Base-by-base conservation (phyloP, 1,140 invertebrate genomes). In the Sitobion miscanthi region DNA sequence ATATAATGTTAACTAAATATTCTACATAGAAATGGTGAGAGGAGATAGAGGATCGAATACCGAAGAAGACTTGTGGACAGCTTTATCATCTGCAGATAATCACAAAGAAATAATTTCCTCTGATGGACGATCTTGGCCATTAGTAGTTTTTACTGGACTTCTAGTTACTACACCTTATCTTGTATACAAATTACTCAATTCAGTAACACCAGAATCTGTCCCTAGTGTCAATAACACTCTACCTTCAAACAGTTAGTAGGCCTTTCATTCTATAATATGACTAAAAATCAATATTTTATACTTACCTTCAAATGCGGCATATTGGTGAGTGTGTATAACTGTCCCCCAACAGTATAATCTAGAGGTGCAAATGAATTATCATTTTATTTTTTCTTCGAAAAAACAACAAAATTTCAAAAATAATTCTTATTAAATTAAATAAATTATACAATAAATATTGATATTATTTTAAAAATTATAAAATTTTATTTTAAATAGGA, bases 151-250 rank as follows among this genome's bases (percentile, higher is more conserved):
- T 95, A 96, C 99, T 94, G 97, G 97, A 30, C 96, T 99, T 92
- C 97, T 99, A 91, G 96, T 98, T 85, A 97, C 97, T 1, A 98
- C 98, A 86, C 99, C 99, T 0, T 99, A 98, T 95, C 96, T 99
- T 42, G 97, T 99, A 93, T 98, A 98, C 95, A 98, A 97, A 95
- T 96, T 99, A 94, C 94, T 99, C 20, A 96, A 95, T 52, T 96
- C 96, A 82, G 96, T 96, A 94, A 95, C 95, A 89, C 95, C 95
- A 86, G 96, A 9, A 88, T 30, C 89, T 21, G 25, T 0, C 11
- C 11, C 42, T n/a, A n/a, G 3, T 77, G 62, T 20, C 4, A 5
- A 5, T 35, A 45, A 45, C 25, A 45, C 42, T 45, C 38, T 25
- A 42, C 42, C 42, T 86, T 45, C 20, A 25, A 62, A 42, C 11